A percentile compares a stretch with the other conserved stretches of the same genome.
These are phyloP conservation scores for Procambarus clarkii DNA, from an alignment of 1,140 invertebrate species.

Conservation along the genomic window DNA sequence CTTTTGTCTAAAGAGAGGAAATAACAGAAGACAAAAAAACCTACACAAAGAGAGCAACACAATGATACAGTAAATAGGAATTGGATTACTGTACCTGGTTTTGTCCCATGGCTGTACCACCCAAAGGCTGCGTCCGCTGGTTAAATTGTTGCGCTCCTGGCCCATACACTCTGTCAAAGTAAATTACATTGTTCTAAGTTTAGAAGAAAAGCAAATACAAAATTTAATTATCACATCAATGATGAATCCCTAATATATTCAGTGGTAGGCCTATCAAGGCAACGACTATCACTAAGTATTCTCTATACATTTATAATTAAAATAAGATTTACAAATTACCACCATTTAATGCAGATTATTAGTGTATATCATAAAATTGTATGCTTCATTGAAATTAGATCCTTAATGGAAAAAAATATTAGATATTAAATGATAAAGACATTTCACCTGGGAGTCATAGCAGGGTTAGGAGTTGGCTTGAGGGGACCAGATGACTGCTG, in stretches of 20 bases:
- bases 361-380: neutral
- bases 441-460: constrained; percentile 53
- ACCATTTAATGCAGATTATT: too few species aligned
- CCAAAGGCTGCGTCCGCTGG: constrained; percentile 53
- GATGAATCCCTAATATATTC: too few species aligned
- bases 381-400: neutral
- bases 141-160: constrained; percentile 36
- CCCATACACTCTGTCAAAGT: constrained; percentile 41
- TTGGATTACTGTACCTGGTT: constrained; percentile 29
- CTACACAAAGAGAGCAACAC: neutral
- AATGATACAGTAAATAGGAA: too few species aligned
- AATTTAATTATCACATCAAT: too few species aligned
- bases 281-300: too few species aligned
- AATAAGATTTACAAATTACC: too few species aligned
- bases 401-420: neutral
- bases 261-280: too few species aligned
- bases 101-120: constrained; percentile 20
- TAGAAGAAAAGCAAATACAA: too few species aligned
- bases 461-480: constrained; percentile 38
- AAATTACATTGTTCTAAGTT: too few species aligned
- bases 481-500: constrained; percentile 19
- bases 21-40: neutral
- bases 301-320: too few species aligned
- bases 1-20: neutral
- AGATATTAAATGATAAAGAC: neutral